Evolutionary conservation across 2,888 invertebrate species (phyloP).

Genomic region (Pristionchus exspectatus): DNA sequence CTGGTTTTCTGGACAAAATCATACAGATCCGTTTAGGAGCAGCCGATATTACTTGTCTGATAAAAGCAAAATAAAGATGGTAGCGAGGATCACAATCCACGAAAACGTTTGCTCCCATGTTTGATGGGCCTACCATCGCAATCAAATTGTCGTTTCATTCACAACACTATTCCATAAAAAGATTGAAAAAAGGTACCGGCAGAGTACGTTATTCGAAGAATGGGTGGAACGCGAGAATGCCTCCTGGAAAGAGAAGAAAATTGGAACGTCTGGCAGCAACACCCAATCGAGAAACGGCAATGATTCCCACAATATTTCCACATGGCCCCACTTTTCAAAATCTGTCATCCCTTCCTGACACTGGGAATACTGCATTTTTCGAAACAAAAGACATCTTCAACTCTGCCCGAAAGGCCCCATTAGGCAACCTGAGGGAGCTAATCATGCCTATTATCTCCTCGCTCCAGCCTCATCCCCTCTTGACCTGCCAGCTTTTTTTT

Average conservation of each 20-base stretch:
- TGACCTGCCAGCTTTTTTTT: not conserved
- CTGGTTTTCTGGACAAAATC: not conserved
- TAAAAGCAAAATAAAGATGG: too few species aligned
- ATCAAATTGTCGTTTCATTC: too few species aligned
- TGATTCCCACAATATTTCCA: too few species aligned
- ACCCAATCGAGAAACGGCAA: not conserved
- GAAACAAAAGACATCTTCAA: too few species aligned
- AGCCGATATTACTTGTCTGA: not conserved
- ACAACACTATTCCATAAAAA: too few species aligned
- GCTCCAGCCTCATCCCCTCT: not conserved
- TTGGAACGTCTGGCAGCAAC: not conserved
- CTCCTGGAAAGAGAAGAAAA: not conserved
- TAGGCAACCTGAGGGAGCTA: not conserved
- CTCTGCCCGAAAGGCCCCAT: not conserved
- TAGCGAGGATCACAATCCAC: too few species aligned
- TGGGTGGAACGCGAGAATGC: too few species aligned
- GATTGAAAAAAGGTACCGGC: too few species aligned
- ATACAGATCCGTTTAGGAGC: not conserved
- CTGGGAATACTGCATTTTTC: not conserved
- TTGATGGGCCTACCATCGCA: too few species aligned
- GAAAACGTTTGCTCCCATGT: too few species aligned
- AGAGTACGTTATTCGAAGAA: too few species aligned
- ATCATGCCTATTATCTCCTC: slow-evolving; percentile 6
- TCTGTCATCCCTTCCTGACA: not conserved
- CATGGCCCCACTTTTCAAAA: too few species aligned